These are phyloP conservation scores for Aphelinus certus DNA, from an alignment of 1,140 invertebrate species.

Conservation along the genomic window DNA sequence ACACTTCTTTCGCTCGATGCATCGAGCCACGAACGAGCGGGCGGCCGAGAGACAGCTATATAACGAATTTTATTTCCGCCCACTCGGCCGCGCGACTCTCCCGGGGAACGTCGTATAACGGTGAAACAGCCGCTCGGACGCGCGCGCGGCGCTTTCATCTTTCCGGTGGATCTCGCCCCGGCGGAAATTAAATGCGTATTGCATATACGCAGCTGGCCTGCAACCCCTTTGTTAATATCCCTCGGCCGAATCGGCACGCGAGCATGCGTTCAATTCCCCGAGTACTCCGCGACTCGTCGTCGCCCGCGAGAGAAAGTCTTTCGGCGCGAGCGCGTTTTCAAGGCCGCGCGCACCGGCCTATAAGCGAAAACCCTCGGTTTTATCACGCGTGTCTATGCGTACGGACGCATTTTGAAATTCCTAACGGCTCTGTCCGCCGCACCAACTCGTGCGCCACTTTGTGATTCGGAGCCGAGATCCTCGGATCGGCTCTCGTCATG, in stretches of 20 bases:
- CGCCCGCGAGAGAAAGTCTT: slow-evolving; percentile 4
- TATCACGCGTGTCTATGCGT: slow-evolving; percentile 30
- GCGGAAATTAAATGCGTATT: not conserved
- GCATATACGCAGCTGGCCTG: no score
- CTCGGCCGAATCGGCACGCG: not conserved
- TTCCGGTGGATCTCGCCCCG: not conserved
- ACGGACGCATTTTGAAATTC: no score
- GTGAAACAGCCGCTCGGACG: not conserved
- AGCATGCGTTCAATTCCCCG: not conserved
- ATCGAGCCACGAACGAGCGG: no score
- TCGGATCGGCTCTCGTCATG: no score
- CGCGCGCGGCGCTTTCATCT: not conserved
- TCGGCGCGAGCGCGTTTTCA: not conserved
- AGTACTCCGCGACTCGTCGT: no score
- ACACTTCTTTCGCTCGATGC: no score
- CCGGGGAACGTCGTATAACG: not conserved
- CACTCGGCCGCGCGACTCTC: not conserved
- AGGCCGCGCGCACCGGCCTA: not conserved
- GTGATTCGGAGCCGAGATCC: no score
- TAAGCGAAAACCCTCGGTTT: no score
- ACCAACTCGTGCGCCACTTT: no score
- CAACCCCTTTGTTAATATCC: not conserved
- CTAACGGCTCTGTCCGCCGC: no score
- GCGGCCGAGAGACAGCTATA: no score
- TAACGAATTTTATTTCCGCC: not conserved